Evolutionary conservation across 2,888 invertebrate genomes (phyloP).

Genomic region (Sialis fuliginosa): DNA sequence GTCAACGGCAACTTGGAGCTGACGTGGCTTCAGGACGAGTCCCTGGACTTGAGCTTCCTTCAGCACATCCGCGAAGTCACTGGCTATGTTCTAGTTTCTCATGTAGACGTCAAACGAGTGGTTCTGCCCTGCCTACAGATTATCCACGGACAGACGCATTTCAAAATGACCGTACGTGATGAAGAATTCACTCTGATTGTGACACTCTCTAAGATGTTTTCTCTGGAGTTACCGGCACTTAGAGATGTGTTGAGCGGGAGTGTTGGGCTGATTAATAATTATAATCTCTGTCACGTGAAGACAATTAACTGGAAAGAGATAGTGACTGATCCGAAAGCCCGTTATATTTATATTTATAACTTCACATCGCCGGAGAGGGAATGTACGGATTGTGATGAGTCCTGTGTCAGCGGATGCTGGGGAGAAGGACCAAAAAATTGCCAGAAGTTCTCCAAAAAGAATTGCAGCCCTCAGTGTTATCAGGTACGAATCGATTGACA

Average conservation of each 20-base stretch:
- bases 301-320: slow-evolving; percentile 92
- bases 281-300: slow-evolving; percentile 82
- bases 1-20: slow-evolving; percentile 97
- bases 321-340: slow-evolving; percentile 55
- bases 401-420: slow-evolving; percentile 86
- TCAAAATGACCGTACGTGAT: slow-evolving; percentile 66
- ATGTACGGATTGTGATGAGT: slow-evolving; percentile 61
- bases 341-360: slow-evolving; percentile 65
- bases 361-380: slow-evolving; percentile 65
- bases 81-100: slow-evolving; percentile 88
- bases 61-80: slow-evolving; percentile 89
- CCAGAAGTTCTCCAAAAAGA: slow-evolving; percentile 84
- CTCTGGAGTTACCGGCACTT: slow-evolving; percentile 72
- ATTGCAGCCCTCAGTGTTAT: slow-evolving; percentile 87
- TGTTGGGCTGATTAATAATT: slow-evolving; percentile 85
- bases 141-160: slow-evolving; percentile 81
- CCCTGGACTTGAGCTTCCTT: slow-evolving; percentile 77
- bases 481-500: slow-evolving; percentile 34
- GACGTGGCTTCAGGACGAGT: slow-evolving; percentile 79
- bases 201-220: slow-evolving; percentile 72
- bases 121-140: slow-evolving; percentile 80
- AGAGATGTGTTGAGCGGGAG: slow-evolving; percentile 82
- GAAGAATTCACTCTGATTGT: slow-evolving; percentile 75
- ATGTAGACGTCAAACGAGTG: slow-evolving; percentile 71
- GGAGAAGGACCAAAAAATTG: slow-evolving; percentile 85